A percentile compares a stretch with the other conserved stretches of the same genome.
Conservation (phyloP, 1,140 invertebrate genomes). For the Drosophila seguyi region DNA sequence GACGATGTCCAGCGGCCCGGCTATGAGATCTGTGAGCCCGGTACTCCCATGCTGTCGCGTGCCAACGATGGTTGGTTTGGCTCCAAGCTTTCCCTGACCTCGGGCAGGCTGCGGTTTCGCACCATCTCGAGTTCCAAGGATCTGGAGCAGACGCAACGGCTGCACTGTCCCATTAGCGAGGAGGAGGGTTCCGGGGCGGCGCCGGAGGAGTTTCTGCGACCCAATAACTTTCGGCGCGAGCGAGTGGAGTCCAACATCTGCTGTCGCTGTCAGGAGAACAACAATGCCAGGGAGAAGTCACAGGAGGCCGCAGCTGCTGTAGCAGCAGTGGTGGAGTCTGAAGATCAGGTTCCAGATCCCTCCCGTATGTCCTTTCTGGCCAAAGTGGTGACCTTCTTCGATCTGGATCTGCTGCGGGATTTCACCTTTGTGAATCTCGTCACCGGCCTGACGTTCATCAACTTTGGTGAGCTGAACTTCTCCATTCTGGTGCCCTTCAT, state of each 20-base stretch:
- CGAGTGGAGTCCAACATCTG: conserved; percentile 59
- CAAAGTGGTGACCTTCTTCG: conserved; percentile 88
- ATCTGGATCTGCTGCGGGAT: conserved; percentile 89
- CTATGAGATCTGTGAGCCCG: conserved; percentile 89
- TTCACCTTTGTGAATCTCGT: conserved; percentile 89
- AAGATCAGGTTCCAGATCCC: conserved; percentile 17
- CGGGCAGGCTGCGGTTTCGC: conserved; percentile 63
- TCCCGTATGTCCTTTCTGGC: conserved; percentile 80
- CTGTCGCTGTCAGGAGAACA: conserved; percentile 64
- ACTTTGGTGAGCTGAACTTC: conserved; percentile 90
- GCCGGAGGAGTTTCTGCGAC: conserved; percentile 55
- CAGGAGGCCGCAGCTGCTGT: not conserved
- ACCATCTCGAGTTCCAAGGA: conserved; percentile 79
- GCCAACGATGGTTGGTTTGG: conserved; percentile 89
- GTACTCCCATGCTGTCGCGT: conserved; percentile 88
- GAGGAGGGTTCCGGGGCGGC: conserved; percentile 32
- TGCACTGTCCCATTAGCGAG: conserved; percentile 64
- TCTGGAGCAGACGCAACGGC: conserved; percentile 60
- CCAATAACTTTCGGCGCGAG: conserved; percentile 77
- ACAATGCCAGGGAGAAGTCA: conserved; percentile 18
- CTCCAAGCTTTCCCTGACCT: conserved; percentile 80
- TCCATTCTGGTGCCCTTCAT: conserved; percentile 90
- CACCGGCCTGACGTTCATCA: conserved; percentile 89
- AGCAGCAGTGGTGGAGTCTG: not conserved
- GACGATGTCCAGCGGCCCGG: conserved; percentile 87